Evolutionary conservation across 2,888 invertebrate genomes (phyloP), one percentile per base, ranked within the genome.

Genomic region (Dexiosoma caninum): DNA sequence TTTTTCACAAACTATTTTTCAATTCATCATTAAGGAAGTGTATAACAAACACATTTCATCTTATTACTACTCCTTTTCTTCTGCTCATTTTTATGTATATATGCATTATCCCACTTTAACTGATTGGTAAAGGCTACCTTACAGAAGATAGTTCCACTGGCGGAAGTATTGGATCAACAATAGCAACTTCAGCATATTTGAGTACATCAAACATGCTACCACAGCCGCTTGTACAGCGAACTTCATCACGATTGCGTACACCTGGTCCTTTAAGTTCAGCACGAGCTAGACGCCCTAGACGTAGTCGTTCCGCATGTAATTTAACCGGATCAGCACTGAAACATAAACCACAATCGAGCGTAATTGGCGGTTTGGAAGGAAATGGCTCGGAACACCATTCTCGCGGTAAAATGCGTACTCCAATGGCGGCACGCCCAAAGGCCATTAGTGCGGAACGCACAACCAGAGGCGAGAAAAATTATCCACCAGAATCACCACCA

Each of bases 371-470:
- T 6, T 14, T 10, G 12, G 37, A 10, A 42, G 59, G 49, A 9
- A 32, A 44, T n/a, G 14, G 23, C 12, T 4, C 53, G 51, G 86
- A 84, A 0, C 87, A 85, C 27, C 23, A 37, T 2, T 87, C 90
- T 0, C 87, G 90, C 46, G 85, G 85, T 70, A 89, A 88, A 77
- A 76, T 87, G 83, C 87, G 89, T 6, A 90, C 90, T 2, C 90
- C 90, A 10, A 82, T 87, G 64, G 82, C 85, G 1, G 49, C 84
- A 2, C 86, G 88, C 0, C 79, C 85, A 2, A 90, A 90, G 64
- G 90, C 90, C 0, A 76, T 87, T 4, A 90, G 90, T 72, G 90
- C 88, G 14, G 90, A 90, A 84, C 88, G 90, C 10, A 87, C 88
- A 35, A 85, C 88, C 2, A 85, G 83, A 72, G 69, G 21, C 76